Percentiles rank a stretch among this genome's conserved stretches.
These are phyloP conservation scores for Muscina levida DNA, from an alignment of 2,888 invertebrate genomes.

Conservation along the genomic window DNA sequence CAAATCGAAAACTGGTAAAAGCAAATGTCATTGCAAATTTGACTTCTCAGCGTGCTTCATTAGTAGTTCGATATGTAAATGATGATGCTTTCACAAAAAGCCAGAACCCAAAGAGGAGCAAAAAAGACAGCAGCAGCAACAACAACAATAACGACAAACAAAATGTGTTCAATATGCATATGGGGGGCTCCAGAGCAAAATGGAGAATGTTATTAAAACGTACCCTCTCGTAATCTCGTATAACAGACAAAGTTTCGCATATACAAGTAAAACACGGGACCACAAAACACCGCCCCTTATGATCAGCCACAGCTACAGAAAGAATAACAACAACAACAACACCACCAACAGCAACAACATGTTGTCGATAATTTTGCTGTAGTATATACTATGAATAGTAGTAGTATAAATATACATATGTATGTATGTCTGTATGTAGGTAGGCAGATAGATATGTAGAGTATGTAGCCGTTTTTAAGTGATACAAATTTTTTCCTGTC, in stretches of 20 bases:
- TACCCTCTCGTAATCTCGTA: background rate
- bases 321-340: no score
- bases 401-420: conserved; percentile 15
- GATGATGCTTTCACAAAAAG: conserved; percentile 31
- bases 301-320: conserved; percentile 36
- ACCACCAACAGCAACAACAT: no score
- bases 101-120: no score
- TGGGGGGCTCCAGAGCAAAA: conserved; percentile 37
- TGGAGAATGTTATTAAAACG: conserved; percentile 46
- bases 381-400: conserved; percentile 3
- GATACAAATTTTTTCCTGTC: conserved; percentile 65
- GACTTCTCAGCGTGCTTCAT: conserved; percentile 60
- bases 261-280: conserved; percentile 31
- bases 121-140: no score
- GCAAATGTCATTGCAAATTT: conserved; percentile 65
- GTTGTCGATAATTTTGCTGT: conserved; percentile 19
- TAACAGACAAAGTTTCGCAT: conserved; percentile 20
- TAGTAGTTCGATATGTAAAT: conserved; percentile 59
- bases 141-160: no score
- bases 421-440: conserved; percentile 10
- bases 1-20: conserved; percentile 64
- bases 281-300: conserved; percentile 36
- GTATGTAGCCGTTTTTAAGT: conserved; percentile 17
- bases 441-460: conserved; percentile 15
- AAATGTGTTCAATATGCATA: conserved; percentile 38